Evolutionary conservation across 2,113 vertebrate species (phyloP).

Genomic region (Columba livia): DNA sequence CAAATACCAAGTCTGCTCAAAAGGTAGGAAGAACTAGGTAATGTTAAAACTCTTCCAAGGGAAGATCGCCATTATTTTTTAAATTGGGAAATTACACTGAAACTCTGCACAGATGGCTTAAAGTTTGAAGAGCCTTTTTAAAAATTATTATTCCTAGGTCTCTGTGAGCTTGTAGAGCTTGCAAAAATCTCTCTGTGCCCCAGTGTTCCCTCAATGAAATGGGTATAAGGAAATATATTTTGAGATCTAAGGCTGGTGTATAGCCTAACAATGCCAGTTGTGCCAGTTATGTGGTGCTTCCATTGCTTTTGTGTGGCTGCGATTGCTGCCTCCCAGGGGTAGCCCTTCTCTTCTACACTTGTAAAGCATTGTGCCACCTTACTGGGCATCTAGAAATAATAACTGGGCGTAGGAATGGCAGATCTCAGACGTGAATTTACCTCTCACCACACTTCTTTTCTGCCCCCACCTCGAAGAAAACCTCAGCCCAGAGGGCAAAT

Average conservation of each 20-base stretch:
- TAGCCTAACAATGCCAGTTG: not conserved
- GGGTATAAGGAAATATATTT: not conserved
- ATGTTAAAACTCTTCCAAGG: constrained; percentile 48
- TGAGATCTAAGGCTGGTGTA: not conserved
- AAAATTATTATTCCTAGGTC: not conserved
- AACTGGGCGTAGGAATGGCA: not conserved
- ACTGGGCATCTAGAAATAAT: not conserved
- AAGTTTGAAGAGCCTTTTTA: constrained; percentile 26
- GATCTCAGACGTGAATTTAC: not conserved
- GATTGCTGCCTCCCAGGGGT: not conserved
- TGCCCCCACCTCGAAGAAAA: not conserved
- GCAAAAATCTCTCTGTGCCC: constrained; percentile 14
- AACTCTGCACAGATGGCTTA: constrained; percentile 52
- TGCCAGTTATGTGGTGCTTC: not conserved
- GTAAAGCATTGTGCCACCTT: not conserved
- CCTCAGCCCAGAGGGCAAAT: not conserved
- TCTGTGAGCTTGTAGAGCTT: constrained; percentile 12
- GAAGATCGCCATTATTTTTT: constrained; percentile 38
- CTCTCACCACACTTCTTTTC: not conserved
- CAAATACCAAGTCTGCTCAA: constrained; percentile 43
- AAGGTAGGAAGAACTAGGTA: constrained; percentile 7
- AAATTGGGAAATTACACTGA: constrained; percentile 8
- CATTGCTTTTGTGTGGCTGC: not conserved
- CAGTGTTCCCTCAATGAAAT: constrained; percentile 16
- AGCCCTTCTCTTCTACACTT: not conserved